A percentile compares a stretch with the other conserved stretches of the same genome.
Conservation (phyloP, 1,140 invertebrate genomes). For the Platorchestia sp. region DNA sequence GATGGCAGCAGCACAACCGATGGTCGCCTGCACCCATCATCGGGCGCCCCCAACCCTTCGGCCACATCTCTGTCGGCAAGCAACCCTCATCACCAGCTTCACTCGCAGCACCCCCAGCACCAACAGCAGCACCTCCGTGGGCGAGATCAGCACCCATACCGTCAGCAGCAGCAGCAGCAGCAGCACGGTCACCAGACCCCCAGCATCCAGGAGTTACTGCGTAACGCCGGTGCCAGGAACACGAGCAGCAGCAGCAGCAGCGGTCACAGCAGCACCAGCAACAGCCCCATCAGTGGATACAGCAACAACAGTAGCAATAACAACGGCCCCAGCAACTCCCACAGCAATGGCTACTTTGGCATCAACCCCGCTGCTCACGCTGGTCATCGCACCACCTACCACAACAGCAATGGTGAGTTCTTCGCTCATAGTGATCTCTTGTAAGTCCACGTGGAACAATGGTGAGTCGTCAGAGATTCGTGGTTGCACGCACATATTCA, state of each 20-base stretch:
- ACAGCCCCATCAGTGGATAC: slow-evolving; percentile 46
- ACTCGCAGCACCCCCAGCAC: slow-evolving; percentile 41
- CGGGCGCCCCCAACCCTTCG: neutral
- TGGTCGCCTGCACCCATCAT: neutral
- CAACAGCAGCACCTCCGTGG: slow-evolving; percentile 22
- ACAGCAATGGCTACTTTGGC: slow-evolving; percentile 21
- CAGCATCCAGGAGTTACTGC: slow-evolving; percentile 24
- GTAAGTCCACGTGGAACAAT: neutral
- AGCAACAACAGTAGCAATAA: slow-evolving; percentile 52
- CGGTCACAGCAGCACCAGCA: slow-evolving; percentile 49
- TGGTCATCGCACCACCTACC: slow-evolving; percentile 66
- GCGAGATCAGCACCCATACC: slow-evolving; percentile 11
- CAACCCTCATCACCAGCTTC: slow-evolving; percentile 45
- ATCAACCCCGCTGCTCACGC: slow-evolving; percentile 59
- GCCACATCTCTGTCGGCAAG: neutral
- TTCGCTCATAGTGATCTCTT: neutral
- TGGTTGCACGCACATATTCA: neutral
- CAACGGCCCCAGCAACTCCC: neutral
- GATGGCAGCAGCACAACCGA: neutral
- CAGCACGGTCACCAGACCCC: neutral
- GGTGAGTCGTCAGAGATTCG: neutral
- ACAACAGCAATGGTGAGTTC: slow-evolving; percentile 22
- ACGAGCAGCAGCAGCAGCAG: slow-evolving; percentile 15
- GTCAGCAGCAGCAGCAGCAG: slow-evolving; percentile 17
- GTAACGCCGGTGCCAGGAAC: neutral